phyloP scores from a whole-genome alignment of 37 sponge, comb jelly and placozoan genomes.

The Chondrilla cf. caribensis region DNA sequence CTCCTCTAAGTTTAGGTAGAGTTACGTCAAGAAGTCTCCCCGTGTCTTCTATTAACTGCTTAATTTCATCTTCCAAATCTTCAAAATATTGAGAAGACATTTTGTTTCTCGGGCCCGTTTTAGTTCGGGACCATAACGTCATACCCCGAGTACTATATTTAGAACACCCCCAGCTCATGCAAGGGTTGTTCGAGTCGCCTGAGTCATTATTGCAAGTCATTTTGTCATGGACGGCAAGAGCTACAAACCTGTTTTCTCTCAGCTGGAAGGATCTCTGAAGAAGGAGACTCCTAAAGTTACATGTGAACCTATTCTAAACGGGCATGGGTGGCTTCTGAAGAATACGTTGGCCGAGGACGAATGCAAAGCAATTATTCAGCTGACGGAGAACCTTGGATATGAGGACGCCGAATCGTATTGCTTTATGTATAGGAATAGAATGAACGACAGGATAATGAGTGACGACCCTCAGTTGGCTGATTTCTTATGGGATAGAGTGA shows the following conservation, averaged over 20 bases:
- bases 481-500: slow-evolving; percentile 76
- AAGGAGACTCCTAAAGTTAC: background rate
- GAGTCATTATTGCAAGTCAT: too few species aligned
- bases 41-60: background rate
- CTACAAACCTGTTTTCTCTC: background rate
- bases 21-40: background rate
- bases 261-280: background rate
- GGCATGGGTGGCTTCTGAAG: slow-evolving; percentile 50
- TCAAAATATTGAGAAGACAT: slow-evolving; percentile 26
- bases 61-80: slow-evolving; percentile 19
- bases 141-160: background rate
- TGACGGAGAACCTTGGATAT: slow-evolving; percentile 61
- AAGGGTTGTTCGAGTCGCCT: too few species aligned
- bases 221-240: too few species aligned
- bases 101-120: background rate
- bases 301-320: slow-evolving; percentile 24
- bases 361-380: slow-evolving; percentile 56
- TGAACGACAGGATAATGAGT: slow-evolving; percentile 74
- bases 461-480: slow-evolving; percentile 63
- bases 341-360: slow-evolving; percentile 47
- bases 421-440: slow-evolving; percentile 48
- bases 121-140: background rate
- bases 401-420: slow-evolving; percentile 69
- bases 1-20: slow-evolving; percentile 1
- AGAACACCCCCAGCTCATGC: too few species aligned